Evolutionary conservation across 2,113 vertebrate species (phyloP), one percentile per base, ranked within the genome.

Genomic region (Podiceps cristatus): DNA sequence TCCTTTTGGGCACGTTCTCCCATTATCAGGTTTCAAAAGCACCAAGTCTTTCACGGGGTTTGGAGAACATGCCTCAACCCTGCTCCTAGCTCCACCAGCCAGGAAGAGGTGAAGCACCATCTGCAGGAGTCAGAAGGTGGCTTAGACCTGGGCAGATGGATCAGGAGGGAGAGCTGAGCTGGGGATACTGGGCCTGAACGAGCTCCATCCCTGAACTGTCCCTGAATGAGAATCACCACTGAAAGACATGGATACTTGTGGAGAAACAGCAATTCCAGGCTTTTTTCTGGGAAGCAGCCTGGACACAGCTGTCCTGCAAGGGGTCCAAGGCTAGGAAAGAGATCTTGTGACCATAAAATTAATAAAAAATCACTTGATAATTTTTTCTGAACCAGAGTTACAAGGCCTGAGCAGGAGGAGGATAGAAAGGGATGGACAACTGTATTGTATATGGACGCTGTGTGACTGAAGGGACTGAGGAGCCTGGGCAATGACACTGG

Each of bases 361-460:
- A 0, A 28, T 50, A 7, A 42, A n/a, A 85, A 79, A 27, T 20
- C 31, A 37, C n/a, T 59, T 37, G 16, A 22, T 63, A 28, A 28
- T 85, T 58, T 82, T 63, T 63, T 60, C 13, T 64, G 55, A 81
- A 24, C 31, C n/a, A 49, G 7, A 8, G 2, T 42, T 52, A 58
- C 18, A 66, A 68, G 31, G 15, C 13, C 77, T 66, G 63, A 53
- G 78, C 28, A 56, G 27, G 42, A 88, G 31, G 19, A 68, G 25
- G 3, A 76, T 6, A 52, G 53, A 67, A 55, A 49, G 16, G 11
- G 15, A 62, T 11, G 15, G 66, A 82, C 33, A 16, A 9, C 37
- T 62, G 11, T 35, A 4, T 5, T 47, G n/a, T 40, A 29, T 24
- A 55, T 29, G 17, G 42, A 63, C 1, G 0, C 10, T 6, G 27